Conservation (phyloP, 2,113 vertebrate genomes). For the Glaucomys volans region DNA sequence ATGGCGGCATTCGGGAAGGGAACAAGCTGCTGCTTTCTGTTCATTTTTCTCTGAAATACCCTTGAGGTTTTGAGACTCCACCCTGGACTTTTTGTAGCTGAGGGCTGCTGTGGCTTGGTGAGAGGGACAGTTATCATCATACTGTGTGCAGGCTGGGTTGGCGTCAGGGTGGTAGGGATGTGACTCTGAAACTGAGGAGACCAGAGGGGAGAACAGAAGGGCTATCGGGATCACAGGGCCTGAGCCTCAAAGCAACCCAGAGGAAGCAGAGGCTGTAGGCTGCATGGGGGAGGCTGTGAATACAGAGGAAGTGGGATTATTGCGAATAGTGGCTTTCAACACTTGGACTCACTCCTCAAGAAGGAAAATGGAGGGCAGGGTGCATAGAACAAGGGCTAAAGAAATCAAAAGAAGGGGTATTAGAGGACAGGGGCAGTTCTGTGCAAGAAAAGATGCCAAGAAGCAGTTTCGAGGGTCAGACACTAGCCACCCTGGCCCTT, state of each 20-base stretch:
- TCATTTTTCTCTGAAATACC: conserved; percentile 43
- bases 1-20: not conserved
- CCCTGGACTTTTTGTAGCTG: not conserved
- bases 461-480: not conserved
- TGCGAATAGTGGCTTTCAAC: not conserved
- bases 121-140: not conserved
- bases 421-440: not conserved
- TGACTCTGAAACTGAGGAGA: not conserved
- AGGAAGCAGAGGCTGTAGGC: conserved; percentile 28
- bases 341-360: not conserved
- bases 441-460: not conserved
- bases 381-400: not conserved
- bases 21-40: conserved; percentile 6
- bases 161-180: not conserved
- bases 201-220: not conserved
- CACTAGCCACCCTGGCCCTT: rapidly evolving
- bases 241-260: rapidly evolving
- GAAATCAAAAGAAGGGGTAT: not conserved
- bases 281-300: rapidly evolving
- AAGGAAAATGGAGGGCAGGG: not conserved
- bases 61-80: conserved; percentile 35
- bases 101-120: not conserved
- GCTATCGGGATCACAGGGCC: rapidly evolving
- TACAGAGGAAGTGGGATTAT: conserved; percentile 13
- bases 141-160: not conserved